A percentile compares a stretch with the other conserved stretches of the same genome.
phyloP scores from a whole-genome alignment of 2,888 invertebrate genomes.

The Chironomus riparius region DNA sequence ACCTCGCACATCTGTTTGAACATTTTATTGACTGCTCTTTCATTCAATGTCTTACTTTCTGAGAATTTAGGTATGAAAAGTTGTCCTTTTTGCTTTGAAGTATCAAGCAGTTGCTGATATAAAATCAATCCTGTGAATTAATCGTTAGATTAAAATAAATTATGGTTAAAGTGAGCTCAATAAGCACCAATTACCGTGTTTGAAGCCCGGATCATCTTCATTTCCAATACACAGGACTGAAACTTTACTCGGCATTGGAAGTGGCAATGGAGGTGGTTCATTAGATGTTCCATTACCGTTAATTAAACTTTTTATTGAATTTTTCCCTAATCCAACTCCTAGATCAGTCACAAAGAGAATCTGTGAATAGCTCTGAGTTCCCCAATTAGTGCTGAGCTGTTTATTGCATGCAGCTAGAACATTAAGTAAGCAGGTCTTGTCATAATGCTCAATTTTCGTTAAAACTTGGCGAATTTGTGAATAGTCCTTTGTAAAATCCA shows the following conservation, averaged over 20 bases:
- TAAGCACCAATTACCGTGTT: constrained; percentile 23
- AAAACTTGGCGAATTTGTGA: constrained; percentile 67
- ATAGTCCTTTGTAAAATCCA: constrained; percentile 83
- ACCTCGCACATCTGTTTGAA: constrained; percentile 62
- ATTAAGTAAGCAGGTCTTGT: constrained; percentile 75
- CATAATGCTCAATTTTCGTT: constrained; percentile 68
- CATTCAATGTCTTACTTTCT: background rate
- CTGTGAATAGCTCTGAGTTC: constrained; percentile 69
- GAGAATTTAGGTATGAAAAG: constrained; percentile 51
- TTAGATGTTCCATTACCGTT: constrained; percentile 2
- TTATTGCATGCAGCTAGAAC: constrained; percentile 71
- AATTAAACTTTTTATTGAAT: constrained; percentile 52
- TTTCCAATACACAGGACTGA: constrained; percentile 15
- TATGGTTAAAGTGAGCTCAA: no score
- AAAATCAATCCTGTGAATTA: constrained; percentile 32
- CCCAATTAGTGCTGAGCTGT: constrained; percentile 81
- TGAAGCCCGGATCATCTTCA: constrained; percentile 24
- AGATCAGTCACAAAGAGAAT: constrained; percentile 69
- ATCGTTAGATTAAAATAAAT: no score
- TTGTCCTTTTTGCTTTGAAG: constrained; percentile 58
- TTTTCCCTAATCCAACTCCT: constrained; percentile 56
- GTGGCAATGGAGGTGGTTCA: constrained; percentile 30
- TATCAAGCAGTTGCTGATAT: constrained; percentile 72
- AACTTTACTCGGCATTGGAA: background rate
- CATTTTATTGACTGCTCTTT: constrained; percentile 42